phyloP scores from a whole-genome alignment of 2,888 invertebrate species.

The Cryptophagus acutangulus region DNA sequence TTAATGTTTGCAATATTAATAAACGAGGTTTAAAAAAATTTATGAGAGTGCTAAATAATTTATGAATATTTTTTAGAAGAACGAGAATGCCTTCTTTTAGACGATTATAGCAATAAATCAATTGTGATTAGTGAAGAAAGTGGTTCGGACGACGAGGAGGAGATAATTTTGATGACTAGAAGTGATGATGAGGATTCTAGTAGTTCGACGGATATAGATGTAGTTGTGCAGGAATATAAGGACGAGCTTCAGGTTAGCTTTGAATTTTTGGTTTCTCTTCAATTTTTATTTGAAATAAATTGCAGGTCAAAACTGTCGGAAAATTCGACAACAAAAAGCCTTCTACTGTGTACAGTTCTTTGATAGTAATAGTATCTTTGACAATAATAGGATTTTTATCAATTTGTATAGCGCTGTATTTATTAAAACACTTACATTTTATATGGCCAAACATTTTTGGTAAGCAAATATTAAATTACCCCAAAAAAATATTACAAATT shows the following conservation, averaged over 20 bases:
- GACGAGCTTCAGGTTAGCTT: conserved; percentile 61
- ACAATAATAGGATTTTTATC: conserved; percentile 33
- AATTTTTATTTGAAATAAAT: conserved; percentile 10
- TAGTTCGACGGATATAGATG: conserved; percentile 63
- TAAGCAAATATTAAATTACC: conserved; percentile 21
- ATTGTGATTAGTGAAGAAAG: conserved; percentile 41
- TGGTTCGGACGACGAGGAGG: conserved; percentile 40
- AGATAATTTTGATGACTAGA: conserved; percentile 32
- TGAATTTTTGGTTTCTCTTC: conserved; percentile 1
- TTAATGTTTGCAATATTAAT: too few relatives aligned
- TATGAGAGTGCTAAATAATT: too few relatives aligned
- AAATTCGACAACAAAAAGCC: conserved; percentile 36
- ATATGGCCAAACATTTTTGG: conserved; percentile 36
- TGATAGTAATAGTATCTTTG: conserved; percentile 34
- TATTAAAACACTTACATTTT: conserved; percentile 31
- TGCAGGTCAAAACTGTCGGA: conserved; percentile 41
- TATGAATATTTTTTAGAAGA: conserved; percentile 48
- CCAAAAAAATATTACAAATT: conserved; percentile 29
- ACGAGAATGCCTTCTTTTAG: conserved; percentile 56
- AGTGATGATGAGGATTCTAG: conserved; percentile 54
- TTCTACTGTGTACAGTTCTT: conserved; percentile 36
- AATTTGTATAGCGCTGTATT: conserved; percentile 32
- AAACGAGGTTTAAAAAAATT: too few relatives aligned
- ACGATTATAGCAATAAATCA: conserved; percentile 49
- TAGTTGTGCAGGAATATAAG: conserved; percentile 70